Percentiles rank a stretch among this genome's conserved stretches.
phyloP scores from a whole-genome alignment of 2,113 vertebrate species.

The Micronycteris hirsuta region DNA sequence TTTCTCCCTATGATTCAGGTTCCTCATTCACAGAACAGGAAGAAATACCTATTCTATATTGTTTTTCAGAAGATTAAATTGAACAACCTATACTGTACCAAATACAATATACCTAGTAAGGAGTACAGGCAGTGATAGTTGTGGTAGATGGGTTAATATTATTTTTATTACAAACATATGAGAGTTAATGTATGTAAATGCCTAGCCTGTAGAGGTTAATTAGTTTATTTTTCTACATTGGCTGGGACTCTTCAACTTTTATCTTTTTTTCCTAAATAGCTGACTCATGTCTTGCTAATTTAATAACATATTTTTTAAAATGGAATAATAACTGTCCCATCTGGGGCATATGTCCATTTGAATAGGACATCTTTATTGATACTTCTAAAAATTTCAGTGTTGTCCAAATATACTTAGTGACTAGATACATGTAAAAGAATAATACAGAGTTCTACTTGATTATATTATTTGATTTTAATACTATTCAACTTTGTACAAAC shows the following conservation, averaged over 20 bases:
- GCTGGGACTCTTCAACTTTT: neutral
- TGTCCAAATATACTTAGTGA: neutral
- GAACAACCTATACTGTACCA: neutral
- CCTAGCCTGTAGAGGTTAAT: neutral
- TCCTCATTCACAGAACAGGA: neutral
- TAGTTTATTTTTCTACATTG: neutral
- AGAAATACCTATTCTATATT: neutral
- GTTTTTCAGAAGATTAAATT: neutral
- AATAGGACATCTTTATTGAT: neutral
- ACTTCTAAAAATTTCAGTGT: neutral
- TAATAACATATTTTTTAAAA: neutral
- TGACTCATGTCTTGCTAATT: neutral
- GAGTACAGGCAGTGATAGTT: neutral
- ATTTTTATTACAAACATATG: neutral
- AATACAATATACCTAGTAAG: neutral
- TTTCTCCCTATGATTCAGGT: neutral
- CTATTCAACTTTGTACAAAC: neutral
- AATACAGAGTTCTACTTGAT: neutral
- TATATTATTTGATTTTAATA: neutral
- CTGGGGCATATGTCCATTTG: neutral
- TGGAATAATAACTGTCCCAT: neutral
- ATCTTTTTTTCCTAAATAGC: neutral
- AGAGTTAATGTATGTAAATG: neutral
- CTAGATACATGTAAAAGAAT: neutral
- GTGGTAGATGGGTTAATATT: neutral